Percentiles rank a stretch among this genome's conserved stretches.
These are phyloP conservation scores for Ormyrus pomaceus DNA, from an alignment of 2,888 invertebrate genomes.

Conservation along the genomic window DNA sequence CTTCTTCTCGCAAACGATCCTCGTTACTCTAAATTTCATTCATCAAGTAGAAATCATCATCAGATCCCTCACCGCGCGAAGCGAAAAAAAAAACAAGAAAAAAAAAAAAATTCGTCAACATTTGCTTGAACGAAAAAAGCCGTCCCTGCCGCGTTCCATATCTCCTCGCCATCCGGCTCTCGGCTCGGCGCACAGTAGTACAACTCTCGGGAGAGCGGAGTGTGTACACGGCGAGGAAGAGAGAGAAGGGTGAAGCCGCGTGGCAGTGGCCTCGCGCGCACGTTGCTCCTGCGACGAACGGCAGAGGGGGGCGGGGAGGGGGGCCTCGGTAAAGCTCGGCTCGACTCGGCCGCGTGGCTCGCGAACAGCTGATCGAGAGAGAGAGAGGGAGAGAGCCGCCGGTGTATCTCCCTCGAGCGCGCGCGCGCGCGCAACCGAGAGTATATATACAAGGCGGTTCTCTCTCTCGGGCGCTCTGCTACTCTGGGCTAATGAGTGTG, in stretches of 20 bases:
- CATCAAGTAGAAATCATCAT: no score
- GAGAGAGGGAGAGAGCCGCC: slow-evolving; percentile 50
- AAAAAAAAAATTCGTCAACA: no score
- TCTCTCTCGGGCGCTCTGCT: not conserved
- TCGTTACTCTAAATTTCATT: no score
- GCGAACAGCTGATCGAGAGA: slow-evolving; percentile 64
- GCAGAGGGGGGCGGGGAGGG: slow-evolving; percentile 11
- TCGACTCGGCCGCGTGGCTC: slow-evolving; percentile 76
- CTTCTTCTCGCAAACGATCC: no score
- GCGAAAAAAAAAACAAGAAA: no score
- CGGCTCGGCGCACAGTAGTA: not conserved
- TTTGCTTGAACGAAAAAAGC: no score
- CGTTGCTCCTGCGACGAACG: slow-evolving; percentile 46
- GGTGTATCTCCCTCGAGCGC: slow-evolving; percentile 4
- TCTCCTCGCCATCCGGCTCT: no score
- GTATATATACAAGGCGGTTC: no score
- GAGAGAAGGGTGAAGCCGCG: slow-evolving; percentile 36
- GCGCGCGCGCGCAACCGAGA: slow-evolving; percentile 20
- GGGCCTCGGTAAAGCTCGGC: slow-evolving; percentile 46
- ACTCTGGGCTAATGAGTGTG: slow-evolving; percentile 73
- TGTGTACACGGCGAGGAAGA: slow-evolving; percentile 6
- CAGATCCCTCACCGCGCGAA: no score
- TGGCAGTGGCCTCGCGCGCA: slow-evolving; percentile 60
- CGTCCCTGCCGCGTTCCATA: no score
- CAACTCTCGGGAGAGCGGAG: no score